Evolutionary conservation across 2,113 vertebrate genomes (phyloP), one percentile per base, ranked within the genome.

Genomic region (Pterophyllum scalare): DNA sequence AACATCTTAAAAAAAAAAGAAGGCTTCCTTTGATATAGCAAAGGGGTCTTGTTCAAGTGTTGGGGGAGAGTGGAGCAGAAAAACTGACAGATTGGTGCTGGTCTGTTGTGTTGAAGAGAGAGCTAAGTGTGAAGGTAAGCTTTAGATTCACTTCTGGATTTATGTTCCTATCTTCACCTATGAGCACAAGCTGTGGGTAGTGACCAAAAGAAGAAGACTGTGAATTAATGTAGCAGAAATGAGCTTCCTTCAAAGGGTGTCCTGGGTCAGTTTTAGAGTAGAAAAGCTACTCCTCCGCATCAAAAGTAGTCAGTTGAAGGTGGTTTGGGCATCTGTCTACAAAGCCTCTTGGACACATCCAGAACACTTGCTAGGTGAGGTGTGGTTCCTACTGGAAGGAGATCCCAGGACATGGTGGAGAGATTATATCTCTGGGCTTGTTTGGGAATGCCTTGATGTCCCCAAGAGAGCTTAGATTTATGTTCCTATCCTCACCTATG

Each of bases 101-200:
- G 46, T 33, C 17, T 70, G 43, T 31, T 54, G 67, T 72, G 46
- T 72, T 33, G 26, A 54, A 72, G 46, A 54, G 43, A 52, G 65
- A 72, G 65, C 43, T 31, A 10, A 72, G 15, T 72, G 65, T 20
- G 49, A 52, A 72, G 65, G 67, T 72, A 54, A 54, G 46, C 67
- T 72, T 72, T 49, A 52, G 46, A 72, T 72, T 72, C 52, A 72
- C 67, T 72, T 72, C 43, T 70, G 65, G 43, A 52, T 70, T 31
- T 52, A 70, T 70, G 65, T 52, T 70, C 65, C 65, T 70, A 52
- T 52, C 43, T 7, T 70, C 46, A 54, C 46, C 67, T 54, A n/a
- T 72, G 67, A 17, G 24, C 26, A 54, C 31, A 3, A 72, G 65
- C 65, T 72, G 65, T 31, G 65, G 65, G 26, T 72, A 52, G 26